Evolutionary conservation across 2,888 invertebrate species (phyloP), one percentile per base, ranked within the genome.

Genomic region (Scrobipalpa costella): DNA sequence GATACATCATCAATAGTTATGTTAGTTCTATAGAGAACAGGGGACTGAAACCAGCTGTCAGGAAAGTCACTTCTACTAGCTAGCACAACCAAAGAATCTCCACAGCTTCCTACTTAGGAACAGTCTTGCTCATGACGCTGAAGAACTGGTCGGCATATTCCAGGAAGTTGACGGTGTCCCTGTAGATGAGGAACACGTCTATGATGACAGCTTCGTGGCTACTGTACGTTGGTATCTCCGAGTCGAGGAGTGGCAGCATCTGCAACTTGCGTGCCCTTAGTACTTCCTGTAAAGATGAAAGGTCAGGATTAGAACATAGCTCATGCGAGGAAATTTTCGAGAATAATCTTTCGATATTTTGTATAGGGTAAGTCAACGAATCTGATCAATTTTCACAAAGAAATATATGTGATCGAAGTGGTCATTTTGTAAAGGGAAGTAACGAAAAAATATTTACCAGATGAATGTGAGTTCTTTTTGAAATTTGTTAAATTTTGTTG

Each of bases 151-250:
- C 71, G 34, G 90, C 71, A 71, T 86, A 89, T 67, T 89, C 84
- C 73, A 90, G 74, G 70, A 86, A 90, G 74, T 85, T 84, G 15
- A 90, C 76, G 38, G 89, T 86, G 66, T 90, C 90, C 63, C 88
- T 76, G 77, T 86, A 88, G 15, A 90, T 76, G 40, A 85, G 77
- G 19, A 86, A 71, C 71, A 38, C 81, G 64, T 64, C 75, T 78
- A 67, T 84, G 55, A 15, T 78, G 38, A 71, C 69, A 21, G 2
- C 47, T 19, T 33, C 38, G 27, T 36, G 27, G n/a, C 71, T 72
- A 9, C 72, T 75, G 68, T 85, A 78, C 63, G 79, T 75, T 1
- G 86, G 86, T 34, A 86, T 71, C 63, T 89, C 88, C 0, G 78
- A 73, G 67, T 85, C 77, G 36, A 67, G 69, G 15, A 90, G 75